phyloP scores from a whole-genome alignment of 2,113 vertebrate species.

The Callionymus lyra region DNA sequence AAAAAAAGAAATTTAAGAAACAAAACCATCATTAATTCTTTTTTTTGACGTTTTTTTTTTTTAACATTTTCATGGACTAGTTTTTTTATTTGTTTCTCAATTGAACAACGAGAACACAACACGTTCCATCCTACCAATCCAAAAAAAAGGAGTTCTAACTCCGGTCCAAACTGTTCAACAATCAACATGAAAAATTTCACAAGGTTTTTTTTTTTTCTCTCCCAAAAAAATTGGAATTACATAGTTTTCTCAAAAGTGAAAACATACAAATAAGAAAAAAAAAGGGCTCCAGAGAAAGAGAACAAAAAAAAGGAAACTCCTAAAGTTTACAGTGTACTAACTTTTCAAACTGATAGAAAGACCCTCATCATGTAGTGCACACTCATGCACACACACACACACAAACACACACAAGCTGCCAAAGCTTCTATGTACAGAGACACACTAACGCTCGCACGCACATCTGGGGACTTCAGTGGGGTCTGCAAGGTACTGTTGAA shows the following conservation, averaged over 20 bases:
- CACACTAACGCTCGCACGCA: conserved; percentile 54
- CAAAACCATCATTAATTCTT: conserved; percentile 88
- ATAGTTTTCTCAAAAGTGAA: conserved; percentile 77
- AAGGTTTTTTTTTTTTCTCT: conserved; percentile 48
- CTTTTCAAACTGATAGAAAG: conserved; percentile 81
- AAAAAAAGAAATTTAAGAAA: too few relatives aligned
- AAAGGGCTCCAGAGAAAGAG: conserved; percentile 74
- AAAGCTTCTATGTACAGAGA: conserved; percentile 64
- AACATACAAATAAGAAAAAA: conserved; percentile 76
- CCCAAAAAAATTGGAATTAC: conserved; percentile 87
- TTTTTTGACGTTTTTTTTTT: conserved; percentile 78
- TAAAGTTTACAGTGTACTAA: conserved; percentile 98
- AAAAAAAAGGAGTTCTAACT: conserved; percentile 92
- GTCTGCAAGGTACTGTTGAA: conserved; percentile 79
- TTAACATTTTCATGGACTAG: conserved; percentile 82
- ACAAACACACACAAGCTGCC: conserved; percentile 66
- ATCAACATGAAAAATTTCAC: conserved; percentile 47
- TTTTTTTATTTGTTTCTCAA: conserved; percentile 47
- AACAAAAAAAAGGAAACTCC: conserved; percentile 76
- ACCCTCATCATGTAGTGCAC: conserved; percentile 77
- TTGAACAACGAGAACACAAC: conserved; percentile 80
- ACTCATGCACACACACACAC: conserved; percentile 65
- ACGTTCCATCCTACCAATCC: conserved; percentile 73
- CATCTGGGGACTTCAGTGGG: conserved; percentile 84
- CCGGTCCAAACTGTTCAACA: conserved; percentile 83